Conservation (phyloP, 2,888 invertebrate species). For the Chalcosyrphus nemorum region DNA sequence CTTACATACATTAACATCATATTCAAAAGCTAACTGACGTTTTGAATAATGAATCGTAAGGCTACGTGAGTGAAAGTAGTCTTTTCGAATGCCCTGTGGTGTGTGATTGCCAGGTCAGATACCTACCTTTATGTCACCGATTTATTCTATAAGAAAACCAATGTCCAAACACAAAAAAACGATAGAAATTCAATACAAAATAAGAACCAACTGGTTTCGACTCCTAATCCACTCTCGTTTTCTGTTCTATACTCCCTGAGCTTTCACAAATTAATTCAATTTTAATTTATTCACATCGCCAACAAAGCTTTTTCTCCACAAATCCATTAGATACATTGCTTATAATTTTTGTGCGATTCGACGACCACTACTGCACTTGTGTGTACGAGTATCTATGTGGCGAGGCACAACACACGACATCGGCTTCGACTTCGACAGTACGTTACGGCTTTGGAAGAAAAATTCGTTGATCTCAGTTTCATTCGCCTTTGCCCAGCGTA, state of each 20-base stretch:
- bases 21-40: too few relatives aligned
- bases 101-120: too few relatives aligned
- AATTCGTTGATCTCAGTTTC: slow-evolving; percentile 71
- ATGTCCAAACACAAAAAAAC: too few relatives aligned
- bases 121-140: too few relatives aligned
- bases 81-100: too few relatives aligned
- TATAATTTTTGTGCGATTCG: slow-evolving; percentile 8
- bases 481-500: slow-evolving; percentile 49
- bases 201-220: slow-evolving; percentile 7
- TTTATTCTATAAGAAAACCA: too few relatives aligned
- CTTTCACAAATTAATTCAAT: slow-evolving; percentile 43
- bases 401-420: slow-evolving; percentile 24
- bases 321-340: slow-evolving; percentile 50
- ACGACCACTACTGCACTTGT: neutral
- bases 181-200: too few relatives aligned
- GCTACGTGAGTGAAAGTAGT: too few relatives aligned
- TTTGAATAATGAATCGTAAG: too few relatives aligned
- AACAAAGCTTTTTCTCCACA: slow-evolving; percentile 45
- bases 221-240: neutral
- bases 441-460: slow-evolving; percentile 45
- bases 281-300: slow-evolving; percentile 52
- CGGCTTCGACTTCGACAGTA: slow-evolving; percentile 12
- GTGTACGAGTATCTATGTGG: too few relatives aligned
- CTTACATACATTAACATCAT: too few relatives aligned
- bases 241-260: slow-evolving; percentile 16